phyloP scores from a whole-genome alignment of 2,797 vertebrate species.

The Pelodytes ibericus region DNA sequence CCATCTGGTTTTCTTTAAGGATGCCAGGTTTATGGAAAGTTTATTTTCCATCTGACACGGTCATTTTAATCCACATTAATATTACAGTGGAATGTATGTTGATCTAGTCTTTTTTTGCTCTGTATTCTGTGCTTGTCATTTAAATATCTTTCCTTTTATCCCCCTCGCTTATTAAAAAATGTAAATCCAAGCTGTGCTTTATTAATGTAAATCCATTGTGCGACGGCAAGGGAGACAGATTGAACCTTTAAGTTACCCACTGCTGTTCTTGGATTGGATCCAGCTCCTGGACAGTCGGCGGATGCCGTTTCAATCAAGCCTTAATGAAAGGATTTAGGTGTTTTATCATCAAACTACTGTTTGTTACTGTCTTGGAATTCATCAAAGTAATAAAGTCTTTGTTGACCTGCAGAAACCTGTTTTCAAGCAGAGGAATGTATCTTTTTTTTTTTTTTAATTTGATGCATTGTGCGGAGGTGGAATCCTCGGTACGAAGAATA shows the following conservation, averaged over 20 bases:
- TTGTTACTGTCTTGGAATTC: constrained; percentile 9
- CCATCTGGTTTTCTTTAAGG: no score
- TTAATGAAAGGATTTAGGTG: not conserved
- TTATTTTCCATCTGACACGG: no score
- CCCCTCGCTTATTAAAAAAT: constrained; percentile 3
- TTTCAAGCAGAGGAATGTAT: constrained; percentile 1
- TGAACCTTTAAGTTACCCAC: not conserved
- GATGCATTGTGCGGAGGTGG: not conserved
- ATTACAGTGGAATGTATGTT: not conserved
- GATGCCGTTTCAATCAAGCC: not conserved
- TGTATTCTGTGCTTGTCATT: not conserved
- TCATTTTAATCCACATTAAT: not conserved
- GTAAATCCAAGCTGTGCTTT: not conserved
- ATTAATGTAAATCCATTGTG: constrained; percentile 21
- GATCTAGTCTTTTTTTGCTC: not conserved
- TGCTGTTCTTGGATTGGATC: not conserved
- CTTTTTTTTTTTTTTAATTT: constrained; percentile 8
- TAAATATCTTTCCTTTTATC: not conserved
- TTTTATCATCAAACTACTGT: not conserved
- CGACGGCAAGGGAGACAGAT: not conserved
- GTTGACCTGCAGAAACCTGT: constrained; percentile 10
- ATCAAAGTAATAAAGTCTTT: constrained; percentile 7
- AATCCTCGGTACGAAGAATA: not conserved
- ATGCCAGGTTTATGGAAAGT: no score
- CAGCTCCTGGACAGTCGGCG: not conserved